phyloP scores from a whole-genome alignment of 1,140 invertebrate species.

The Hesperophylax magnus region DNA sequence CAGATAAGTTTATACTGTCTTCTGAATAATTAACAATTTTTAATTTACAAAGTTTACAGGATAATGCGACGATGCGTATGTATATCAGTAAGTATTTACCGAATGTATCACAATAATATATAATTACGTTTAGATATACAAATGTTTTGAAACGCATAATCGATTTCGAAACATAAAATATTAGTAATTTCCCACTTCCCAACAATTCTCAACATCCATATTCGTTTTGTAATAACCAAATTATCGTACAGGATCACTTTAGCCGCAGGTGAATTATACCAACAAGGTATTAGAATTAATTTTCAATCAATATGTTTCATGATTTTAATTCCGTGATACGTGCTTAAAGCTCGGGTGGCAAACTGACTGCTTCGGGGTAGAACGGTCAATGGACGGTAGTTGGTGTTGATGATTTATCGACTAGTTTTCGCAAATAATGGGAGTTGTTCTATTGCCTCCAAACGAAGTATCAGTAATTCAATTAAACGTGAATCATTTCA shows the following conservation, averaged over 20 bases:
- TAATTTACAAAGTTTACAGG: too few species aligned
- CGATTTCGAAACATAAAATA: too few species aligned
- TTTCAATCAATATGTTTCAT: slow-evolving; percentile 7
- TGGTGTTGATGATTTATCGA: background rate
- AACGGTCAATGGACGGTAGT: background rate
- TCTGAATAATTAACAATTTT: too few species aligned
- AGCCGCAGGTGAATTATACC: background rate
- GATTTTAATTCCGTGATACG: slow-evolving; percentile 31
- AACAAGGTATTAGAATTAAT: slow-evolving; percentile 18
- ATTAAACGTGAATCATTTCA: too few species aligned
- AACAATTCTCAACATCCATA: background rate
- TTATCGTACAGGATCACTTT: background rate
- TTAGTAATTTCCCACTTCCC: background rate
- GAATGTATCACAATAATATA: too few species aligned
- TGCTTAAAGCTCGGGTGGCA: slow-evolving; percentile 1
- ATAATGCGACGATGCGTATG: too few species aligned
- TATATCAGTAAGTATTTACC: too few species aligned
- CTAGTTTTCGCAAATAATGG: slow-evolving; percentile 9
- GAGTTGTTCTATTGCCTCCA: background rate
- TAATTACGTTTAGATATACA: too few species aligned
- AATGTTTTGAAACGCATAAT: too few species aligned
- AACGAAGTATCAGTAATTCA: too few species aligned
- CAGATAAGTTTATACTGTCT: too few species aligned
- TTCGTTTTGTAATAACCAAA: background rate
- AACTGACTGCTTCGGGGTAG: slow-evolving; percentile 7